Evolutionary conservation across 2,888 invertebrate genomes (phyloP), one percentile per base, ranked within the genome.

Genomic region (Tiliacea aurago): DNA sequence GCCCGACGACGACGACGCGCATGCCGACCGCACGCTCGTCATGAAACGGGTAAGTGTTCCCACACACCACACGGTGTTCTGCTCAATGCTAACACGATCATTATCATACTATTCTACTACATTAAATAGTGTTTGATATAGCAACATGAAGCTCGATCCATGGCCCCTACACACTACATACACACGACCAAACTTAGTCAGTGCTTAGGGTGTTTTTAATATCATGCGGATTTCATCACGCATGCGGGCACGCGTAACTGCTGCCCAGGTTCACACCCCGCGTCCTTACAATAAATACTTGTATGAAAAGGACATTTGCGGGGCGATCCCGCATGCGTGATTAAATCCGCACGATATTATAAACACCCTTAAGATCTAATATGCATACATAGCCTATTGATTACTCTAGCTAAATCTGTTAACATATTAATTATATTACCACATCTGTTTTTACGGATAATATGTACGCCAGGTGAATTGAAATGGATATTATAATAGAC

Each of bases 1-100:
- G 69, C 99, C 99, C 56, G 99, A 99, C 93, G 99, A 99, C 91
- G 98, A 98, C 93, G 98, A 98, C 95, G 96, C 97, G 55, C 95
- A 93, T 87, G 98, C 98, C 73, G 99, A 99, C 94, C 97, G 98
- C 90, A 99, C 99, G 75, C 97, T 99, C 94, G 99, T 99, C 91
- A 98, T 99, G 97, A 98, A 99, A 95, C 97, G 99, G 97, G 99
- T 99, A 95, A 98, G 98, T 97, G 53, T n/a, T 4, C 59, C 23
- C 11, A 9, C 55, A 28, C 23, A 13, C 61, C 62, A 41, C 53
- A 15, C 61, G 23, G 18, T 64, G 62, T 74, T 53, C 56, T 71
- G n/a, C 47, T 49, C 82, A 80, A 84, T 84, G 83, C 84, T 89
- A 88, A 88, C 87, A 77, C 49, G 69, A 73, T 51, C 58, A 53